Evolutionary conservation across 1,140 invertebrate species (phyloP), one percentile per base, ranked within the genome.

Genomic region (Apis florea): DNA sequence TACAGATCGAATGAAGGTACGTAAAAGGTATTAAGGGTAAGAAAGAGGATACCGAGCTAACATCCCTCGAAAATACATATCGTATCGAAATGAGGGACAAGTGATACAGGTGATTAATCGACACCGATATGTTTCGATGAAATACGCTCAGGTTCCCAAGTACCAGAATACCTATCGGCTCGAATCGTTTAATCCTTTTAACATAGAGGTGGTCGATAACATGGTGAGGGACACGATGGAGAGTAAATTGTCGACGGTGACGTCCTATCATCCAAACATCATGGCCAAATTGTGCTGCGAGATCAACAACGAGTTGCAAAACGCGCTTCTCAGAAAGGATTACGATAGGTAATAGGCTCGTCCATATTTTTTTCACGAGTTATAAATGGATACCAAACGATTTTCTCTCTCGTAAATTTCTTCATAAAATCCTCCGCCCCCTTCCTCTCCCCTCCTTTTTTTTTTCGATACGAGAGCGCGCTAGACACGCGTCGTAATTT

Each of bases 91-190:
- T 0, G 31, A 40, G 31, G 4, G 31, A 40, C 31, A 40, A 40
- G 31, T 40, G 31, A 40, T 40, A 40, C 31, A 6, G 4, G 31
- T 31, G 31, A 66, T 56, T 76, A 66, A 66, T 76, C 9, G 31
- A 21, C 13, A 6, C n/a, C 1, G 51, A 53, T 53, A 5, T 51
- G 17, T 26, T 58, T 51, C 19, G 1, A 5, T 24, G 31, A 26
- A 21, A 47, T 24, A 49, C 19, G 49, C 15, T 1, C 64, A 89
- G 88, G 77, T 88, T 15, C 84, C 82, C 24, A 85, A 21, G 56
- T 89, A 89, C n/a, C 86, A 89, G 49, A 89, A 89, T n/a, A 89
- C 88, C 19, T 89, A 82, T 75, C 84, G 88, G 6, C 54, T 89
- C 13, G 68, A 83, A n/a, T 61, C 88, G 1, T 89, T 86, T 56